Percentiles rank a stretch among this genome's conserved stretches.
Conservation (phyloP, 2,113 vertebrate species). For the Hyaena hyaena region DNA sequence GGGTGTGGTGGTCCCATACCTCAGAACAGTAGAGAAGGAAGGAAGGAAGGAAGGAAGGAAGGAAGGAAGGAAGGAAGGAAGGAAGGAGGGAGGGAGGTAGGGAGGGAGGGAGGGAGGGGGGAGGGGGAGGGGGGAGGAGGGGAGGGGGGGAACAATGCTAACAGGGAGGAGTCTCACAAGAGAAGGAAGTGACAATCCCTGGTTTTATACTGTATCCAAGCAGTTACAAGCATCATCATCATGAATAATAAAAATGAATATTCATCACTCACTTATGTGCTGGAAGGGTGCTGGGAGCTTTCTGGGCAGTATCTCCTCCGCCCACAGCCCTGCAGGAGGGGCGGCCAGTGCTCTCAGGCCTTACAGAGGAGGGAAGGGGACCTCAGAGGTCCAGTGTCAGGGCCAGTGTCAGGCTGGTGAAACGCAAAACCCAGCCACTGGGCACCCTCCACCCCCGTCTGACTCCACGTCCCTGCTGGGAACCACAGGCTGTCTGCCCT, state of each 20-base stretch:
- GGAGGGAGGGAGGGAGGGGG: too few species aligned
- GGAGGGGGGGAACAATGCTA: neutral
- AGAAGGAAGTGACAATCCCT: neutral
- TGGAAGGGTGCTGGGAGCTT: neutral
- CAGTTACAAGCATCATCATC: neutral
- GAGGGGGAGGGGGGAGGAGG: too few species aligned
- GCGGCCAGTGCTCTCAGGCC: neutral
- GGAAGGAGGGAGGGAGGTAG: too few species aligned
- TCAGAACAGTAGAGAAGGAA: too few species aligned
- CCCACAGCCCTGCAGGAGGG: fast-evolving
- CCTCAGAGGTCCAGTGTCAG: neutral
- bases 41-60: too few species aligned
- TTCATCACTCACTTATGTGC: neutral
- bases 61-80: too few species aligned
- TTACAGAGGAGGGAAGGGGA: neutral
- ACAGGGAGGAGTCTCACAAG: neutral
- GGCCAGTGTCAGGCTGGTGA: neutral
- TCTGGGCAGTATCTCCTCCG: neutral
- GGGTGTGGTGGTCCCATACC: neutral
- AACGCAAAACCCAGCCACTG: neutral
- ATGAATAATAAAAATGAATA: neutral
- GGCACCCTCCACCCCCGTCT: fast-evolving
- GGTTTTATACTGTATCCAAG: neutral
- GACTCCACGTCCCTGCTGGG: neutral
- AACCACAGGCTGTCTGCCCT: neutral